Percentiles rank a stretch among this genome's conserved stretches.
phyloP scores from a whole-genome alignment of 2,113 vertebrate species.

The Campylomormyrus tamandua region DNA sequence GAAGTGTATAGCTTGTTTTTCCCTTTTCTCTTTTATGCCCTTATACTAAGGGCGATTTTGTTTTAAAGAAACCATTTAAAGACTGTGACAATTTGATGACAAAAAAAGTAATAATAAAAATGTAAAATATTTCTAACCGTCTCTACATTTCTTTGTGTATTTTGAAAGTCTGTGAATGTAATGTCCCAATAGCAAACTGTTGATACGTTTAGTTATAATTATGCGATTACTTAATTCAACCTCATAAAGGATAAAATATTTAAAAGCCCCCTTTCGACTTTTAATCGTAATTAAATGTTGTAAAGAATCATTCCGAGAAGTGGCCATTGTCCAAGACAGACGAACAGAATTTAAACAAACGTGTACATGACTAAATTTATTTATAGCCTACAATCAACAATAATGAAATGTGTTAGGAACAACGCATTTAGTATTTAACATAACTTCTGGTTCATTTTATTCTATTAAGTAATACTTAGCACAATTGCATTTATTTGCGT shows the following conservation, averaged over 20 bases:
- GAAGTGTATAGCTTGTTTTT: conserved; percentile 53
- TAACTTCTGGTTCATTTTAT: not conserved
- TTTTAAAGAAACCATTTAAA: conserved; percentile 39
- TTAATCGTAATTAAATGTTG: not conserved
- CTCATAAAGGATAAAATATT: not conserved
- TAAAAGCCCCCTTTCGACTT: not conserved
- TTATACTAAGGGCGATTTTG: conserved; percentile 55
- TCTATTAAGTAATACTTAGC: not conserved
- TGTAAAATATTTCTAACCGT: conserved; percentile 28
- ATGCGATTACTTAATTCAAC: not conserved
- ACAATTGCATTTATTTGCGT: not conserved
- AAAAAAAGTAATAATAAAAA: conserved; percentile 52
- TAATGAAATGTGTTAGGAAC: not conserved
- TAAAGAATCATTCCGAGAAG: not conserved
- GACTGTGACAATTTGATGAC: conserved; percentile 46
- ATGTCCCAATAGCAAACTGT: not conserved
- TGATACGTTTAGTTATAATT: not conserved
- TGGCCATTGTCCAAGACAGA: not conserved
- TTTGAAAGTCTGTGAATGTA: not conserved
- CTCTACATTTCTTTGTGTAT: not conserved
- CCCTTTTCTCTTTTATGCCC: conserved; percentile 39
- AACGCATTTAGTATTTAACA: not conserved
- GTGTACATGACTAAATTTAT: not conserved
- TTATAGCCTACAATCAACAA: not conserved
- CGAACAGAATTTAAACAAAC: not conserved